phyloP scores from a whole-genome alignment of 1,140 invertebrate species.

The Melitaea cinxia region DNA sequence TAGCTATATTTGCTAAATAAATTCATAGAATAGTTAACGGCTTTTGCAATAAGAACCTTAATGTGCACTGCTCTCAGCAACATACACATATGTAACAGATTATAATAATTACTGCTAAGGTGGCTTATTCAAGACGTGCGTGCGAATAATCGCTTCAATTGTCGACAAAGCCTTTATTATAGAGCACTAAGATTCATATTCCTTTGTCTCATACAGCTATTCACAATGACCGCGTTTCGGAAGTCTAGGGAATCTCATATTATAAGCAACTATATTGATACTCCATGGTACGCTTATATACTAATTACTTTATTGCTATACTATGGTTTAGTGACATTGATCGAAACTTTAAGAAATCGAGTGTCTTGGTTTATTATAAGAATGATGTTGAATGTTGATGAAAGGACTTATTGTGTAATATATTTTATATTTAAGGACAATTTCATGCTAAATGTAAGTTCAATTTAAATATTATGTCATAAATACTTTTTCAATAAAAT shows the following conservation, averaged over 20 bases:
- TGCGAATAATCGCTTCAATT: conserved; percentile 10
- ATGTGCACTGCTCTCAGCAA: conserved; percentile 12
- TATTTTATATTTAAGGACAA: too few relatives aligned
- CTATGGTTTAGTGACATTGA: conserved; percentile 5
- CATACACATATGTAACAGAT: conserved; percentile 37
- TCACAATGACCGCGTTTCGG: conserved; percentile 30
- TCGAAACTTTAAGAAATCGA: not conserved
- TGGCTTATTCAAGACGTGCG: conserved; percentile 35
- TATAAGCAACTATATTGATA: conserved; percentile 19
- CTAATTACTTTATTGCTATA: conserved; percentile 16
- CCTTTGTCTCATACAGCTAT: not conserved
- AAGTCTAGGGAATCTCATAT: conserved; percentile 28
- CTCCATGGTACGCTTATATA: conserved; percentile 15
- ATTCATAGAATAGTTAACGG: not conserved
- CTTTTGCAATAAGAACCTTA: conserved; percentile 1
- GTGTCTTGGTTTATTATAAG: too few relatives aligned
- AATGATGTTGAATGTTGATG: too few relatives aligned
- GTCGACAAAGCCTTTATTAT: conserved; percentile 13
- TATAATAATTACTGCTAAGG: conserved; percentile 39
- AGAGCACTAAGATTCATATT: conserved; percentile 14
- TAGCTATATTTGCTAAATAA: too few relatives aligned
- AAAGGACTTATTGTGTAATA: too few relatives aligned
- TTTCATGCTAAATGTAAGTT: too few relatives aligned
- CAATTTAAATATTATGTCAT: too few relatives aligned
- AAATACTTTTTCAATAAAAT: too few relatives aligned